Evolutionary conservation across 2,797 vertebrate genomes (phyloP), one percentile per base, ranked within the genome.

Genomic region (Sarcoramphus papa): DNA sequence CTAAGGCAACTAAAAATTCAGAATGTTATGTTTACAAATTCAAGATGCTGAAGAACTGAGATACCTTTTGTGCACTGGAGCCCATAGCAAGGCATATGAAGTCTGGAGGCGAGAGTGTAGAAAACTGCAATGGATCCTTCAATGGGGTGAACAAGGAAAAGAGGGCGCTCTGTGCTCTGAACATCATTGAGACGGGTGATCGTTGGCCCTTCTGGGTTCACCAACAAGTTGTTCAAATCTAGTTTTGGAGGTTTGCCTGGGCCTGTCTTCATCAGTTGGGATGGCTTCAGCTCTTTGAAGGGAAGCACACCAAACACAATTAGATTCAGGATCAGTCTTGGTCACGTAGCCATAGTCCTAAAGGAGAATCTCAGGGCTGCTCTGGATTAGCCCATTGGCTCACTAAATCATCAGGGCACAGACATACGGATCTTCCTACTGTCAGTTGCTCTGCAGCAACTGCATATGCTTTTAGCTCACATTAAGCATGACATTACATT

Each of bases 91-190:
- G 99, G 99, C 81, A 99, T 69, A 9, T 97, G 98, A 47, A 99
- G 99, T 95, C 97, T 98, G 97, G 98, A 97, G 4, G 99, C 98
- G 3, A 99, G 98, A 6, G 97, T 98, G 86, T 95, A 95, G 97
- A 99, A 99, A 53, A 99, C 98, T 0, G 97, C 40, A 50, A 97
- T 96, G 31, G 99, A 99, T 95, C 99, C 99, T 96, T 99, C 99
- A 5, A 99, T 99, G 50, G 99, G 99, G 88, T 99, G 99, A 83
- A 99, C 97, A 67, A 99, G 97, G 98, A 99, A 99, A 43, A 99
- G 98, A 1, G 99, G 99, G 28, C 98, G 98, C 95, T 99, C 99
- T 0, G 97, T 97, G 97, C 98, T 99, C 97, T 99, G 98, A 24
- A 99, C 98, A 1, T 98, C 87, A 74, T 99, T 99, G 84, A 99